phyloP scores from a whole-genome alignment of 2,797 vertebrate genomes.

The Schizopygopsis malacanthus region DNA sequence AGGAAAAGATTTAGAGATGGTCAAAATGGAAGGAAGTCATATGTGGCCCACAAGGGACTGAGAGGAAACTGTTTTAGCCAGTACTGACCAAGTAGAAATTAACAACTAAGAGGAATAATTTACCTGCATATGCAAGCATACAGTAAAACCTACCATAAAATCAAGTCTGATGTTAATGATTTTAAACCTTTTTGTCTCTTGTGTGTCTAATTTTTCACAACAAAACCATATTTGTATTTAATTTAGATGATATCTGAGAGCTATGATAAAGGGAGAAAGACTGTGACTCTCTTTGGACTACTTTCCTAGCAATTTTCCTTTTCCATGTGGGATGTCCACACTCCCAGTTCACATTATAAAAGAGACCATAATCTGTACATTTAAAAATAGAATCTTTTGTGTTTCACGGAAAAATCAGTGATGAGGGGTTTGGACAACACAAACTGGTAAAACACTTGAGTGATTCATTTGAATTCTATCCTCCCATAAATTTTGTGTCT shows the following conservation, averaged over 20 bases:
- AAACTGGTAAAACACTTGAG: no score
- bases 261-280: neutral
- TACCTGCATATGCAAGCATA: neutral
- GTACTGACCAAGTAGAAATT: slow-evolving; percentile 65
- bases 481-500: no score
- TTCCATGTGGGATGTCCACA: neutral
- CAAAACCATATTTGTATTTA: neutral
- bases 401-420: neutral
- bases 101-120: slow-evolving; percentile 39
- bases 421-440: neutral
- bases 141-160: neutral
- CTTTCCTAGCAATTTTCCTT: neutral
- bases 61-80: slow-evolving; percentile 74
- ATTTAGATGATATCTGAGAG: neutral
- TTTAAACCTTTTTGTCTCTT: neutral
- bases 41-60: slow-evolving; percentile 66
- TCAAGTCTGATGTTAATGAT: neutral
- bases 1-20: slow-evolving; percentile 61
- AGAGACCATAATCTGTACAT: neutral
- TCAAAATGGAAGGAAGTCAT: slow-evolving; percentile 79
- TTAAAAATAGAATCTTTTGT: neutral
- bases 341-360: neutral
- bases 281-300: neutral
- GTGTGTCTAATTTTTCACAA: neutral
- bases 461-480: no score